Conservation (phyloP, 2,113 vertebrate genomes). For the Chaetodon trifascialis region DNA sequence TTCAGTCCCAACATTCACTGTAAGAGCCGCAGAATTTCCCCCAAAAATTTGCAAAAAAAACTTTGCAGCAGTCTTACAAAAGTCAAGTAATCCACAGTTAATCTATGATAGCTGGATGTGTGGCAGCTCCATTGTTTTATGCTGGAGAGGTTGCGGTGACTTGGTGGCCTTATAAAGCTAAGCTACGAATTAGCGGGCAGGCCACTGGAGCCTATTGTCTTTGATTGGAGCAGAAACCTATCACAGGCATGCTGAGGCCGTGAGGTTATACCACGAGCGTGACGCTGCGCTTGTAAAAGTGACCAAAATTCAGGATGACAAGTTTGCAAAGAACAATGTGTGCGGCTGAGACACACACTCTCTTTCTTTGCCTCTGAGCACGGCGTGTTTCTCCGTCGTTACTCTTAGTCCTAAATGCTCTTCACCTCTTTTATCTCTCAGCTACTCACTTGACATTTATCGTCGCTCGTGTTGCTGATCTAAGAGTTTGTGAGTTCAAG, state of each 20-base stretch:
- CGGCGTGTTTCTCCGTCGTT: not conserved
- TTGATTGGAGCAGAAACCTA: slow-evolving; percentile 52
- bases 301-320: slow-evolving; percentile 70
- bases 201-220: slow-evolving; percentile 69
- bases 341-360: not conserved
- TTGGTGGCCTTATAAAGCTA: slow-evolving; percentile 60
- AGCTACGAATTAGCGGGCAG: slow-evolving; percentile 67
- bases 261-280: slow-evolving; percentile 61
- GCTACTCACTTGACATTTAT: not conserved
- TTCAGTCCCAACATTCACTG: not conserved
- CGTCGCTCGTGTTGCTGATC: not conserved
- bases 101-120: slow-evolving; percentile 19
- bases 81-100: slow-evolving; percentile 18
- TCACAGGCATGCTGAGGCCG: slow-evolving; percentile 51
- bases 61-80: slow-evolving; percentile 12
- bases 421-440: not conserved
- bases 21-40: not conserved
- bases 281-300: slow-evolving; percentile 75
- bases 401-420: not conserved
- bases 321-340: slow-evolving; percentile 66
- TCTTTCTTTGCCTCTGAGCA: not conserved
- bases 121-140: slow-evolving; percentile 36
- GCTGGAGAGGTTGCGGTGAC: slow-evolving; percentile 52
- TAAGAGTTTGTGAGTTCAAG: not conserved
- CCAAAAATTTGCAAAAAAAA: not conserved